Conservation (phyloP, 2,888 invertebrate species). For the Yponomeuta evonymella region DNA sequence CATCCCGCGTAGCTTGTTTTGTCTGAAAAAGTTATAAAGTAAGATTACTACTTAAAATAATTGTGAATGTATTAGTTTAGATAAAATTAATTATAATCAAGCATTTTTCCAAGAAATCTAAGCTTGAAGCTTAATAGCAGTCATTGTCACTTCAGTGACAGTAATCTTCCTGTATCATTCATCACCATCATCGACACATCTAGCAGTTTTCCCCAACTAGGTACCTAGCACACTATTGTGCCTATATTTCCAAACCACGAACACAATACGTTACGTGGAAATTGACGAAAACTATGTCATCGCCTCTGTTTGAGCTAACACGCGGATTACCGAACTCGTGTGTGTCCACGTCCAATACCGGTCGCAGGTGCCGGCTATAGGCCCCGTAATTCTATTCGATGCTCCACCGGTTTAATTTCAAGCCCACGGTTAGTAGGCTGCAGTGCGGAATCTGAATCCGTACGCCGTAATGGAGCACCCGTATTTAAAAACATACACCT, state of each 20-base stretch:
- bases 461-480: background rate
- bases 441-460: background rate
- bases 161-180: too few species aligned
- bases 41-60: too few species aligned
- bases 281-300: background rate
- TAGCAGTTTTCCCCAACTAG: background rate
- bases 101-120: too few species aligned
- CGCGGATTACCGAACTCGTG: background rate
- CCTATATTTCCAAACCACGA: background rate
- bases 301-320: background rate
- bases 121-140: too few species aligned
- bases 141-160: too few species aligned
- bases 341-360: background rate
- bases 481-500: background rate
- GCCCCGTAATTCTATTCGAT: background rate
- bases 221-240: background rate
- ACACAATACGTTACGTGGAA: background rate
- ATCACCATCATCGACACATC: background rate
- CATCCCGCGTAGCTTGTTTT: conserved; percentile 66
- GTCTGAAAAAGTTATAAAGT: conserved; percentile 41
- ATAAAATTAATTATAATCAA: too few species aligned
- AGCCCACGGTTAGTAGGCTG: background rate
- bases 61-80: too few species aligned
- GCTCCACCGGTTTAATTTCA: background rate
- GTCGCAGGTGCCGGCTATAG: background rate